A percentile compares a stretch with the other conserved stretches of the same genome.
These are phyloP conservation scores for Fopius arisanus DNA, from an alignment of 1,140 invertebrate genomes.

Conservation along the genomic window DNA sequence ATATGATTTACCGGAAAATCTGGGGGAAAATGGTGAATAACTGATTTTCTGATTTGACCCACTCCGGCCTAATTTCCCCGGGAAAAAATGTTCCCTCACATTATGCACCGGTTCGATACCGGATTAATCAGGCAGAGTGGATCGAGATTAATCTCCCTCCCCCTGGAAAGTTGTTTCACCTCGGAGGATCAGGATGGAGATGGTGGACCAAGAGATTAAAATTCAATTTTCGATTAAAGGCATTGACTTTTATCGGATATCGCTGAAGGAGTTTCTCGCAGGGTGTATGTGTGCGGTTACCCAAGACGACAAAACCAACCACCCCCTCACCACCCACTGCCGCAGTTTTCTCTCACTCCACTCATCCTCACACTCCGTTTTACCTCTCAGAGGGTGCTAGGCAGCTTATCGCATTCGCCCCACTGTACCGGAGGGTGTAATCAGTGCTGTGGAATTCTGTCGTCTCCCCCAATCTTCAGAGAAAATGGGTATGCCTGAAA, in stretches of 20 bases:
- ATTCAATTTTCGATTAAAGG: constrained; percentile 17
- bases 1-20: too few relatives aligned
- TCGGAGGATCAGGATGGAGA: not conserved
- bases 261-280: not conserved
- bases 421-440: constrained; percentile 31
- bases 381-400: not conserved
- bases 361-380: constrained; percentile 7
- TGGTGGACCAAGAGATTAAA: constrained; percentile 1
- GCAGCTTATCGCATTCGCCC: constrained; percentile 39
- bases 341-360: not conserved
- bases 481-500: constrained; percentile 16
- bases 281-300: not conserved
- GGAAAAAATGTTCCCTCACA: not conserved
- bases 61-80: too few relatives aligned
- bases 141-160: not conserved
- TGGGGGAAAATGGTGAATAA: too few relatives aligned
- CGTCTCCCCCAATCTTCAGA: constrained; percentile 17
- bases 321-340: not conserved
- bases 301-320: not conserved
- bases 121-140: not conserved
- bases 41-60: too few relatives aligned
- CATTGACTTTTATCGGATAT: constrained; percentile 11
- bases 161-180: constrained; percentile 18
- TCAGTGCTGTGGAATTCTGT: constrained; percentile 31
- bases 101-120: not conserved